A percentile compares a stretch with the other conserved stretches of the same genome.
These are phyloP conservation scores for Verasper variegatus DNA, from an alignment of 2,113 vertebrate genomes.

Conservation along the genomic window DNA sequence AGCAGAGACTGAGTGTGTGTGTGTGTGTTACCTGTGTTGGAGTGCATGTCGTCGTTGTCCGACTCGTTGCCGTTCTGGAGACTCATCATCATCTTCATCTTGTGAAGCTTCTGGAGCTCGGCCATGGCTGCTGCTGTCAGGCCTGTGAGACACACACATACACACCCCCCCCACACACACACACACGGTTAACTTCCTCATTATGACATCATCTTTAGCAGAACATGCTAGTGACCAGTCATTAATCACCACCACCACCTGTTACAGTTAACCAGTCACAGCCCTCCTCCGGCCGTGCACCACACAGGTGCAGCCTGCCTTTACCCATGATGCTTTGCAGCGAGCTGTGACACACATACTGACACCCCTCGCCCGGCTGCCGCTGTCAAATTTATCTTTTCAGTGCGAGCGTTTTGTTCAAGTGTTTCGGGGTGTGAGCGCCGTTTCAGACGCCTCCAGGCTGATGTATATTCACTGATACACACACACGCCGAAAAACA, in stretches of 20 bases:
- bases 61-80: constrained; percentile 79
- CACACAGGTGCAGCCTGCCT: constrained; percentile 5
- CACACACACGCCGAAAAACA: not conserved
- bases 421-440: constrained; percentile 57
- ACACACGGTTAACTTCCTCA: not conserved
- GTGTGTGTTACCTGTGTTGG: constrained; percentile 69
- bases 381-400: constrained; percentile 33
- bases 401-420: constrained; percentile 33
- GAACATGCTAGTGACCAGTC: not conserved
- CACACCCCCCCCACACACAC: constrained; percentile 34
- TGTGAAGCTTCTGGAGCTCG: constrained; percentile 78
- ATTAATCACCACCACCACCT: constrained; percentile 5
- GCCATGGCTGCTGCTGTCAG: constrained; percentile 78
- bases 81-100: constrained; percentile 83
- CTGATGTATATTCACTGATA: constrained; percentile 42
- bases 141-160: constrained; percentile 60
- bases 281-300: not conserved
- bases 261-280: not conserved
- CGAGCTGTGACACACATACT: constrained; percentile 9
- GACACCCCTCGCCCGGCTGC: constrained; percentile 4
- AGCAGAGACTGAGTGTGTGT: constrained; percentile 49
- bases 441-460: constrained; percentile 48
- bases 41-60: constrained; percentile 77
- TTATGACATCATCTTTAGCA: not conserved
- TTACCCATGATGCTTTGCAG: constrained; percentile 66